Evolutionary conservation across 2,113 vertebrate species (phyloP), one percentile per base, ranked within the genome.

Genomic region (Notechis scutatus): DNA sequence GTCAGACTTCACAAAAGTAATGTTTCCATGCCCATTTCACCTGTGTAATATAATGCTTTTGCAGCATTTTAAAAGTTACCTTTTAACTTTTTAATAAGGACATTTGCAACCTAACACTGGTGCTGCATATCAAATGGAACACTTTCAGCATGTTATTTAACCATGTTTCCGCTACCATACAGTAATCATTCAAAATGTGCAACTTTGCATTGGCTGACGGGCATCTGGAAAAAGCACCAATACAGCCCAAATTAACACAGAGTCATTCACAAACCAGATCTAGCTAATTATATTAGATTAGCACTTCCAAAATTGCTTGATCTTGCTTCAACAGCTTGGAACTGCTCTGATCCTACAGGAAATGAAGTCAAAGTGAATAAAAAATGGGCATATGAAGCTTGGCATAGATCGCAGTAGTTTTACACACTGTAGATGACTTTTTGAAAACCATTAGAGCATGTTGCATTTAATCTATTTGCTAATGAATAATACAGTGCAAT

Each of bases 401-500:
- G 24, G 81, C 81, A 88, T 50, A 54, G 12, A 87, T 45, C 87
- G 88, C 55, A 81, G 34, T 1, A 92, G 64, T 87, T 69, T 69
- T 74, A 89, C n/a, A 88, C n/a, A 52, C 52, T 45, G 10, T 50
- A 93, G 93, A 90, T 47, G 3, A 26, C 47, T 21, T 34, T 87
- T 81, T 88, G 45, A 45, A 21, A 21, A 45, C 55, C 64, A 21
- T 88, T 74, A 90, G 34, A 95, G 94, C 42, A 61, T 0, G 0
- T 34, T 39, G 26, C 50, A n/a, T 12, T 55, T 69, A 69, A 69
- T 69, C 64, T 69, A 34, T 69, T 34, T 69, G 10, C 59, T 87
- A 26, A 93, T 93, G 20, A 91, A 93, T 90, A 93, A 87, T 90
- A 90, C 50, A 88, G 52, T 57, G 52, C 61, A 29, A 39, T 59